Base-by-base conservation (phyloP, 2,113 vertebrate species). In the Emydura subglobosa region DNA sequence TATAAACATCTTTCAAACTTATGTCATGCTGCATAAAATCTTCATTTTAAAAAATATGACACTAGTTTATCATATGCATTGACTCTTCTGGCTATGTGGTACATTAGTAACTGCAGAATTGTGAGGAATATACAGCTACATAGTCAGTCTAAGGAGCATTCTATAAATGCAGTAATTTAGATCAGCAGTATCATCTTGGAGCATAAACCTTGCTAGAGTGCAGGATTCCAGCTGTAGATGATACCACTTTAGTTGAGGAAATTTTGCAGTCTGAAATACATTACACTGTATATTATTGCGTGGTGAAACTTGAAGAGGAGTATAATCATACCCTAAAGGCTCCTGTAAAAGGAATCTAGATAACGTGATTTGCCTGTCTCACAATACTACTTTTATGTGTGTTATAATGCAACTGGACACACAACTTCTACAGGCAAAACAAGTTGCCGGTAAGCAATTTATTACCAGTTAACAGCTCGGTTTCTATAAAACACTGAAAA, bases 141-240 rank as follows among this genome's bases (percentile, higher is more conserved):
- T 91, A 91, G 88, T 79, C 47, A 54, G 93, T 65, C 50, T 54
- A 53, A 91, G 83, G 91, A 93, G 25, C 21, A 93, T 42, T 4
- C 51, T 82, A 91, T 68, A 97, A 97, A 95, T 87, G 90, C 2
- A 94, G 68, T 82, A 91, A 95, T 94, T 97, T 95, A 91, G 94
- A 94, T 94, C 82, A 90, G 76, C 51, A 95, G 65, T 92, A 91
- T 39, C 7, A 89, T 94, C 31, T 90, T 92, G 74, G 10, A 92
- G 82, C 54, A 74, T 91, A 90, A 94, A 86, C 49, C 93, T 94
- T 83, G 74, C 91, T 54, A 34, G 59, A 93, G 27, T 94, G 94
- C n/a, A 87, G 90, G 49, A 89, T 93, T 94, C 80, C 86, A 95
- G 91, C 84, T 91, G 90, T 42, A 95, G 76, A 51, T 87, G 88